These are phyloP conservation scores for Xylota sylvarum DNA, from an alignment of 2,888 invertebrate species.

Conservation along the genomic window DNA sequence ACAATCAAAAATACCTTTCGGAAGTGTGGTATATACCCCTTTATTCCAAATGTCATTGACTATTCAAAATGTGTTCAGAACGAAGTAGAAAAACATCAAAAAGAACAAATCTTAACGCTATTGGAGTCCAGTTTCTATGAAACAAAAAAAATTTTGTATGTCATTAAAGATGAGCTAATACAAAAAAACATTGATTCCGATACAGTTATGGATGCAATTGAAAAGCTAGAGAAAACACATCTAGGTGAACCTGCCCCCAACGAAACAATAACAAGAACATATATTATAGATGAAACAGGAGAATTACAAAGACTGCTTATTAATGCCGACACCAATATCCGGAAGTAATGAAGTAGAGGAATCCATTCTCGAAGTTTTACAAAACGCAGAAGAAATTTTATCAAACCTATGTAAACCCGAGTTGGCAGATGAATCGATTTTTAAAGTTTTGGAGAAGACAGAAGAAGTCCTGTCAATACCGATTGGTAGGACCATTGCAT, in stretches of 20 bases:
- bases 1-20: constrained; percentile 14
- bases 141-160: constrained; percentile 11
- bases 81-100: not conserved
- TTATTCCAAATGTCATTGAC: constrained; percentile 4
- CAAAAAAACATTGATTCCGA: constrained; percentile 14
- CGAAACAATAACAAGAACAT: constrained; percentile 1
- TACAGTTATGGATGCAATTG: constrained; percentile 1
- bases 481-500: constrained; percentile 10
- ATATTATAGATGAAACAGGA: not conserved
- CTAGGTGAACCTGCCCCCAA: constrained; percentile 1
- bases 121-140: not conserved
- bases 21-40: constrained; percentile 23
- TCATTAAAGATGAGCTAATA: not conserved
- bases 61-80: constrained; percentile 19
- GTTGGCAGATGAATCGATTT: constrained; percentile 14
- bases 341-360: constrained; percentile 7
- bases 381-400: constrained; percentile 20
- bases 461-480: constrained; percentile 15
- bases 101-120: constrained; percentile 5
- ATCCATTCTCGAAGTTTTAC: constrained; percentile 21
- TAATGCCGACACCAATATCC: constrained; percentile 1
- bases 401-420: constrained; percentile 18
- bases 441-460: constrained; percentile 3
- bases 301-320: not conserved
- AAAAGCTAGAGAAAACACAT: constrained; percentile 4